These are phyloP conservation scores for Spisula subtruncata DNA, from an alignment of 2,888 invertebrate genomes.

Conservation along the genomic window DNA sequence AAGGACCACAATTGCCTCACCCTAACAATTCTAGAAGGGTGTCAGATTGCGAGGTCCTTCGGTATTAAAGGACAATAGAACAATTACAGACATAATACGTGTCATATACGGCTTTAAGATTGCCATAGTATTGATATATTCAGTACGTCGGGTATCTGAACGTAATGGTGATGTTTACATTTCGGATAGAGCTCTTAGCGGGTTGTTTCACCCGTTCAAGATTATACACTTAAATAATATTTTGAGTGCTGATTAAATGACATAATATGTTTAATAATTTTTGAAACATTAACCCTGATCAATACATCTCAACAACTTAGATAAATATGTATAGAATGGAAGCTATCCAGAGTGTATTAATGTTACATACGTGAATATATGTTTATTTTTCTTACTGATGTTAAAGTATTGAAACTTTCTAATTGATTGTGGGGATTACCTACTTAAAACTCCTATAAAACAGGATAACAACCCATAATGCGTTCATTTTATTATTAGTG, in stretches of 20 bases:
- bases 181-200: constrained; percentile 44
- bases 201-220: constrained; percentile 14
- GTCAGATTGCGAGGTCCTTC: constrained; percentile 14
- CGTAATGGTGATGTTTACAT: constrained; percentile 43
- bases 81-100: constrained; percentile 56
- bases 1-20: background rate
- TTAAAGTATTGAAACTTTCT: constrained; percentile 16
- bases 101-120: constrained; percentile 41
- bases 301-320: constrained; percentile 21
- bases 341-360: background rate
- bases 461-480: constrained; percentile 28
- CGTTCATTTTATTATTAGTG: constrained; percentile 30
- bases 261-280: constrained; percentile 52
- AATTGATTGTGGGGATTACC: constrained; percentile 18
- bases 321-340: constrained; percentile 11
- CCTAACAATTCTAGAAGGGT: constrained; percentile 27
- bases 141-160: constrained; percentile 21
- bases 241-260: constrained; percentile 46
- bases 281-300: constrained; percentile 35
- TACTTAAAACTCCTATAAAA: constrained; percentile 25
- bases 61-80: constrained; percentile 25
- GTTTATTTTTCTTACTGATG: constrained; percentile 8
- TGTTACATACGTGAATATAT: constrained; percentile 25
- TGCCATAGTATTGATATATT: constrained; percentile 15
- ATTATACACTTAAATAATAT: constrained; percentile 39